These are phyloP conservation scores for Drosophila yakuba DNA, from an alignment of 1,140 invertebrate genomes.

Conservation along the genomic window DNA sequence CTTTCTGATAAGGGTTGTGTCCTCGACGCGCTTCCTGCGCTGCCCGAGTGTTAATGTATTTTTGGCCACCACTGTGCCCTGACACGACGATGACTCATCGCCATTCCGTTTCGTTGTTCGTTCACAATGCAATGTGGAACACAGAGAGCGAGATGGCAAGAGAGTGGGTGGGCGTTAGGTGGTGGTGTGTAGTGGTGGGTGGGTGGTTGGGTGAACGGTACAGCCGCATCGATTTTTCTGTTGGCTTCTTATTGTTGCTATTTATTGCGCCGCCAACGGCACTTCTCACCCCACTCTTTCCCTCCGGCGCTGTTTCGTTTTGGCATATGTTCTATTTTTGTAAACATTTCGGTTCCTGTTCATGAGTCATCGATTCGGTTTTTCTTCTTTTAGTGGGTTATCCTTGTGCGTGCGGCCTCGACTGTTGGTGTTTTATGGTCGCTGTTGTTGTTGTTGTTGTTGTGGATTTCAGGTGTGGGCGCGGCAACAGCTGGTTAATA, in stretches of 20 bases:
- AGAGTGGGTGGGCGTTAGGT: conserved; percentile 4
- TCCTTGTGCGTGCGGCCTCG: conserved; percentile 76
- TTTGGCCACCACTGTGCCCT: conserved; percentile 64
- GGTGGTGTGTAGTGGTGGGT: conserved; percentile 1
- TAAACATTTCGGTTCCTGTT: conserved; percentile 71
- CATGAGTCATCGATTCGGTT: conserved; percentile 69
- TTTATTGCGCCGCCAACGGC: conserved; percentile 67
- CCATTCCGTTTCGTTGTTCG: conserved; percentile 41
- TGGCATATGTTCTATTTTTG: conserved; percentile 81
- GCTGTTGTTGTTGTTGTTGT: conserved; percentile 1
- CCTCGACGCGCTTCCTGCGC: conserved; percentile 21
- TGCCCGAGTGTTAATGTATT: conserved; percentile 33
- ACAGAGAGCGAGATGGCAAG: conserved; percentile 33
- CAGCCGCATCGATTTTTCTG: conserved; percentile 79
- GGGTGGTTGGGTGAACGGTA: conserved; percentile 14
- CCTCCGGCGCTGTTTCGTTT: conserved; percentile 30
- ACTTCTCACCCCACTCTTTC: conserved; percentile 34
- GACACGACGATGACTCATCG: conserved; percentile 66
- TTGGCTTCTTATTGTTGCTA: conserved; percentile 77
- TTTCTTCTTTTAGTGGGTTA: conserved; percentile 42
- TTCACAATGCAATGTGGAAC: conserved; percentile 76
- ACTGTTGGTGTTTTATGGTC: conserved; percentile 16
- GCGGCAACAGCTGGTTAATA: conserved; percentile 67
- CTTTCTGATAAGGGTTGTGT: conserved; percentile 77
- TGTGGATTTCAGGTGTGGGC: conserved; percentile 64